Evolutionary conservation across 2,888 invertebrate genomes (phyloP).

Genomic region (Pterostichus niger): DNA sequence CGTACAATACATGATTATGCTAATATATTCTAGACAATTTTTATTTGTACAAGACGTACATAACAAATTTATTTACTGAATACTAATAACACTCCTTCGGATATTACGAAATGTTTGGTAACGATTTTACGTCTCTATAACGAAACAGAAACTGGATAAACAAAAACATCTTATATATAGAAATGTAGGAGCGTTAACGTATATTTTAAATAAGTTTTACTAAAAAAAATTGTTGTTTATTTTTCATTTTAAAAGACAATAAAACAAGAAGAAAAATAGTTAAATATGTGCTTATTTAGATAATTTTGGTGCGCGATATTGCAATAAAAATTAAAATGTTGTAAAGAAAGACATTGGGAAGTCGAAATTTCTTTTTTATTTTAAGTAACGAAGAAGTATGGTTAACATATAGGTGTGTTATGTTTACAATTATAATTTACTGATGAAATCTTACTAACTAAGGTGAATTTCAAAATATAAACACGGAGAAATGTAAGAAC

Average conservation of each 20-base stretch:
- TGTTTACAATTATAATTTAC: not conserved
- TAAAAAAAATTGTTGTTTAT: too few relatives aligned
- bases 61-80: constrained; percentile 40
- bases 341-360: not conserved
- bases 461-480: not conserved
- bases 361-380: not conserved
- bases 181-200: not conserved
- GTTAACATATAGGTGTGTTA: not conserved
- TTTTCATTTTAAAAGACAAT: too few relatives aligned
- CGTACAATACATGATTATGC: constrained; percentile 17
- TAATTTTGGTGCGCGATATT: not conserved
- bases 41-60: constrained; percentile 29
- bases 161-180: not conserved
- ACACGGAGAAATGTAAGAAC: not conserved
- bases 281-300: not conserved
- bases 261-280: not conserved
- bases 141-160: constrained; percentile 1
- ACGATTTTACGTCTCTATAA: constrained; percentile 25
- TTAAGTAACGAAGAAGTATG: not conserved
- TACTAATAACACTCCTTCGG: constrained; percentile 39
- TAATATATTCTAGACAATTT: constrained; percentile 24
- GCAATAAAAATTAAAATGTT: not conserved
- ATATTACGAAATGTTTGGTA: constrained; percentile 28
- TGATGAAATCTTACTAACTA: not conserved
- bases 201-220: too few relatives aligned